Percentiles rank a stretch among this genome's conserved stretches.
These are phyloP conservation scores for Enteromius afrohamiltoni DNA, from an alignment of 2,797 vertebrate species.

Conservation along the genomic window DNA sequence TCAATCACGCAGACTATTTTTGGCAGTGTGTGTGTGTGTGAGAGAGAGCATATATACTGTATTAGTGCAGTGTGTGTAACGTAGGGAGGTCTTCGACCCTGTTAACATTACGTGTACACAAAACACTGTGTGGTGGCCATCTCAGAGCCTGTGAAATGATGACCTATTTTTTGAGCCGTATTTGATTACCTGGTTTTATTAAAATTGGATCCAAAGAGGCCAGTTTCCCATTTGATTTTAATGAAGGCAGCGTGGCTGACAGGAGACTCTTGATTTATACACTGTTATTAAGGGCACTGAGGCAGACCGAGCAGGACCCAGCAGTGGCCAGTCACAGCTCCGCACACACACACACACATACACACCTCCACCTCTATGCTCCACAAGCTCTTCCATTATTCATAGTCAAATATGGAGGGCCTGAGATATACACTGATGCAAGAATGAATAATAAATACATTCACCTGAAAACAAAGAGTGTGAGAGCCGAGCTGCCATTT, in stretches of 20 bases:
- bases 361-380: constrained; percentile 75
- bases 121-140: constrained; percentile 68
- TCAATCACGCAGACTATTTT: constrained; percentile 30
- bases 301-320: constrained; percentile 65
- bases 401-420: constrained; percentile 79
- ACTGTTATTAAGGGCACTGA: constrained; percentile 80
- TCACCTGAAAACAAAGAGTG: constrained; percentile 79
- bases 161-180: constrained; percentile 77
- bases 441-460: constrained; percentile 85
- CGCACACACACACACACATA: constrained; percentile 53
- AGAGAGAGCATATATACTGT: not conserved
- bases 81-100: constrained; percentile 55
- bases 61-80: constrained; percentile 30
- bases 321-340: constrained; percentile 67
- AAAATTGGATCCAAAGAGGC: constrained; percentile 83
- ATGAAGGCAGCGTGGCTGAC: constrained; percentile 81
- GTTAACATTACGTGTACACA: constrained; percentile 69
- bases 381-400: constrained; percentile 84
- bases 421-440: constrained; percentile 72
- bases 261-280: constrained; percentile 83
- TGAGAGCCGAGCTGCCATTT: constrained; percentile 47
- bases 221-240: constrained; percentile 80
- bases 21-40: constrained; percentile 19
- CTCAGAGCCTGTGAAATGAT: constrained; percentile 72
- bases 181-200: constrained; percentile 84